These are phyloP conservation scores for Diploscapter pachys DNA, from an alignment of 1,140 invertebrate genomes.

Conservation along the genomic window DNA sequence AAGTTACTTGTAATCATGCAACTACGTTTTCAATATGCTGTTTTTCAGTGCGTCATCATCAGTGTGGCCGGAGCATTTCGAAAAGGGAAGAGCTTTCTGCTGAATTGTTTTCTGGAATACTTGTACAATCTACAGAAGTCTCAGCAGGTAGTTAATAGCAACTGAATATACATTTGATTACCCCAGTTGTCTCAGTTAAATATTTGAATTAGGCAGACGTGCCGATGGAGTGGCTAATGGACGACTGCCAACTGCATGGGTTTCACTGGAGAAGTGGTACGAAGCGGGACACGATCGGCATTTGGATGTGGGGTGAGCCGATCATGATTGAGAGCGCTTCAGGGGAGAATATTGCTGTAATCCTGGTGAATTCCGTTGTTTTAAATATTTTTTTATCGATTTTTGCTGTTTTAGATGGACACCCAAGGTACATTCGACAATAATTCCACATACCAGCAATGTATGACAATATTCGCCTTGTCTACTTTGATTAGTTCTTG, in stretches of 20 bases:
- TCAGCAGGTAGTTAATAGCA: constrained; percentile 21
- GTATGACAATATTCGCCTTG: constrained; percentile 76
- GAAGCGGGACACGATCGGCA: constrained; percentile 63
- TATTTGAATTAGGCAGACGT: constrained; percentile 41
- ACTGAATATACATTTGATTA: too few relatives aligned
- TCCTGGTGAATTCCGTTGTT: constrained; percentile 40
- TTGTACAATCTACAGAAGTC: constrained; percentile 51
- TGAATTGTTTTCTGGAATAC: constrained; percentile 88
- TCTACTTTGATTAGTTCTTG: constrained; percentile 65
- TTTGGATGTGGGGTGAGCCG: constrained; percentile 65
- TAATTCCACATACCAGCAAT: constrained; percentile 87
- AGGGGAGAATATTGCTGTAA: constrained; percentile 53
- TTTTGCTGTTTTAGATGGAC: constrained; percentile 77
- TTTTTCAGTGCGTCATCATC: constrained; percentile 75
- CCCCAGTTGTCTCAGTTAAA: neutral
- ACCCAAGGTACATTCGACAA: constrained; percentile 97
- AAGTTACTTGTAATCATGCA: too few relatives aligned
- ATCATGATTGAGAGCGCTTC: constrained; percentile 59
- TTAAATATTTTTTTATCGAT: neutral
- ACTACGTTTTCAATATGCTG: neutral
- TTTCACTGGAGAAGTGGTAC: constrained; percentile 64
- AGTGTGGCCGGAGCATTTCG: constrained; percentile 79
- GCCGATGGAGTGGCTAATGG: constrained; percentile 52
- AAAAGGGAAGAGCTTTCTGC: constrained; percentile 80
- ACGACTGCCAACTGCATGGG: constrained; percentile 58